phyloP scores from a whole-genome alignment of 1,140 invertebrate genomes.

The Metaphire vulgaris region DNA sequence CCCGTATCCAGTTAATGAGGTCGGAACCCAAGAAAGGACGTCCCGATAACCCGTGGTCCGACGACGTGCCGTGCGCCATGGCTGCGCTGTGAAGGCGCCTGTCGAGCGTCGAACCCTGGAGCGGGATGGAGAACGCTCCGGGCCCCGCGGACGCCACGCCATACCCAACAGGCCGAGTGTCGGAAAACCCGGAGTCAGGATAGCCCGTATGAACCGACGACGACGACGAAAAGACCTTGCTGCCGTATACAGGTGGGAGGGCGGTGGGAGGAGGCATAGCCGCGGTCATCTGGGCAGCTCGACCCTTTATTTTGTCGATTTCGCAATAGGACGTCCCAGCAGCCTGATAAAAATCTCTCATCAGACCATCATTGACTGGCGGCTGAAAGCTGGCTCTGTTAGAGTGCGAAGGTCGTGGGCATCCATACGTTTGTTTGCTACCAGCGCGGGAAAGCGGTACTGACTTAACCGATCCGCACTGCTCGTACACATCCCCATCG shows the following conservation, averaged over 20 bases:
- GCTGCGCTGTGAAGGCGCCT: not conserved
- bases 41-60: not conserved
- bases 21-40: slow-evolving; percentile 13
- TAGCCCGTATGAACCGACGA: not conserved
- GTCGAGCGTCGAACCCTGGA: not conserved
- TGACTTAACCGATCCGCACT: not conserved
- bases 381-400: not conserved
- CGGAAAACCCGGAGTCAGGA: not conserved
- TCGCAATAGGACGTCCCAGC: not conserved
- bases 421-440: not conserved
- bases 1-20: slow-evolving; percentile 12
- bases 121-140: not conserved
- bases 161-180: not conserved
- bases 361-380: not conserved
- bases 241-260: not conserved
- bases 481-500: not conserved
- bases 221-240: not conserved
- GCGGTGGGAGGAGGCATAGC: not conserved
- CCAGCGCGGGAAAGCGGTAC: not conserved
- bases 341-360: not conserved
- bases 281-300: not conserved
- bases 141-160: too few species aligned
- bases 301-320: not conserved
- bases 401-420: not conserved
- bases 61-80: not conserved